A percentile compares a stretch with the other conserved stretches of the same genome.
phyloP scores from a whole-genome alignment of 2,888 invertebrate species.

The Endotricha flammealis region DNA sequence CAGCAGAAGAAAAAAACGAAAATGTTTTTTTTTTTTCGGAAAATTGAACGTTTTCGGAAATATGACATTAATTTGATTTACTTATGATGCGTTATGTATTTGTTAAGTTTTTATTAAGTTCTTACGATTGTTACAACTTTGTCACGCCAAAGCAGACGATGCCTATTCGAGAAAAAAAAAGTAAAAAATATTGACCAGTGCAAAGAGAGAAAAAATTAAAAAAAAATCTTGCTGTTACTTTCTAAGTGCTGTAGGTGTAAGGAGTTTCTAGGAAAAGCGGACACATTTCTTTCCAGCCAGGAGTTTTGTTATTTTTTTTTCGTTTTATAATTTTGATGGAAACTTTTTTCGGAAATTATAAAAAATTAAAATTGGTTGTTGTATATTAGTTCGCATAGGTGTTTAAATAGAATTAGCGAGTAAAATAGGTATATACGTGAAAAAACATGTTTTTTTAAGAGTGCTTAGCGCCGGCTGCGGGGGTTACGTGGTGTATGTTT shows the following conservation, averaged over 20 bases:
- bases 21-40: neutral
- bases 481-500: too few relatives aligned
- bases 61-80: slow-evolving; percentile 31
- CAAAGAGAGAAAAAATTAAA: slow-evolving; percentile 68
- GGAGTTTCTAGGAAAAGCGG: slow-evolving; percentile 6
- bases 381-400: slow-evolving; percentile 50
- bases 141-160: slow-evolving; percentile 67
- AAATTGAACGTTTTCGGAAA: slow-evolving; percentile 18
- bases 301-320: slow-evolving; percentile 17
- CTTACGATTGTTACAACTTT: slow-evolving; percentile 30
- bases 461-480: slow-evolving; percentile 43
- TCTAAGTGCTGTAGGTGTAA: slow-evolving; percentile 14
- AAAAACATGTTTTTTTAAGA: slow-evolving; percentile 49
- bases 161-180: slow-evolving; percentile 36
- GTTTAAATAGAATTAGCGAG: slow-evolving; percentile 33
- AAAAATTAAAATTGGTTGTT: slow-evolving; percentile 58
- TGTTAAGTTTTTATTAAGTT: slow-evolving; percentile 71
- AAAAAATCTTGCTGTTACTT: slow-evolving; percentile 51
- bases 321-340: slow-evolving; percentile 12
- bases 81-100: slow-evolving; percentile 40
- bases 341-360: slow-evolving; percentile 15
- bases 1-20: too few relatives aligned
- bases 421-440: slow-evolving; percentile 33
- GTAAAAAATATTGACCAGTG: slow-evolving; percentile 51
- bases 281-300: slow-evolving; percentile 14